Evolutionary conservation across 2,113 vertebrate species (phyloP), one percentile per base, ranked within the genome.

Genomic region (Excalfactoria chinensis): DNA sequence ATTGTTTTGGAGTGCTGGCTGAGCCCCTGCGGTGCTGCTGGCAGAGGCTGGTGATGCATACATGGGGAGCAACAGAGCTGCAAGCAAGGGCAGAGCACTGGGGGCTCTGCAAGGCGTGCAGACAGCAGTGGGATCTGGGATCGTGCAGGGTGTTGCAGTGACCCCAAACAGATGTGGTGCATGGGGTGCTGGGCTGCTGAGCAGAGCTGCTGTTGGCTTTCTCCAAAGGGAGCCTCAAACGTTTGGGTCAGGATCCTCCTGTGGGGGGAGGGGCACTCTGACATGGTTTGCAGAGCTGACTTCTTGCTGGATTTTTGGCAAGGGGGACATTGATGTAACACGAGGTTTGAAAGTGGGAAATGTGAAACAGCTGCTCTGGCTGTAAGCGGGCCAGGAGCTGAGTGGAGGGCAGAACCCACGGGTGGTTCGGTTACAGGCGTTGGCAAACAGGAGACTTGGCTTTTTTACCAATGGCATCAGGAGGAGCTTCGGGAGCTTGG

Each of bases 241-340:
- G 9, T 46, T 72, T 20, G 25, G 26, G 30, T 13, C 0, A 0
- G 18, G 44, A 8, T 34, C 16, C 46, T 6, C 58, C 35, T 43
- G 28, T 67, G 32, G 32, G 51, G n/a, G 35, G 74, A 64, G 55
- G 41, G 41, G 58, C 32, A 41, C 40, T 18, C 18, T 4, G 28
- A 69, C 41, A 21, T 20, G 20, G 35, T 59, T 63, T 13, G n/a
- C 14, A 5, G n/a, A 72, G 64, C 16, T 49, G 79, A n/a, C 59
- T 26, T 63, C 84, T 88, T 28, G 6, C 72, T 88, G 68, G 59
- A 23, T 88, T 95, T 83, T 76, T 86, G 88, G 85, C 68, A 80
- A 40, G 81, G 51, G 43, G 51, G 11, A 28, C 9, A 7, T 63
- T 59, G 37, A 49, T 88, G 73, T 79, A 63, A 70, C 4, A 3